phyloP scores from a whole-genome alignment of 2,888 invertebrate species.

The Archips crataeganus region DNA sequence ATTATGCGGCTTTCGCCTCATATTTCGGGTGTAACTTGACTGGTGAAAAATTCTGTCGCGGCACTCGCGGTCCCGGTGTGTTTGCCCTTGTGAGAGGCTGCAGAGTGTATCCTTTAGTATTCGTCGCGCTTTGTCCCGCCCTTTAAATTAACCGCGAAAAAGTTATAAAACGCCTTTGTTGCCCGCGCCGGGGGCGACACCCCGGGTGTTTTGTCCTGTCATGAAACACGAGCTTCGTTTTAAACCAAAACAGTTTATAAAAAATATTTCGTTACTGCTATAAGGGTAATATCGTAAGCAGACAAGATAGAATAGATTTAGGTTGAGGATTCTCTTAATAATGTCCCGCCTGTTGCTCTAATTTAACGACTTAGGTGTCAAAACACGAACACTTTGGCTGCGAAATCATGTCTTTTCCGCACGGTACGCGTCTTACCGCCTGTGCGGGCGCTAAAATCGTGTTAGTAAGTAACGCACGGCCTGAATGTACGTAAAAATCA shows the following conservation, averaged over 20 bases:
- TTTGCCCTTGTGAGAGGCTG: conserved; percentile 44
- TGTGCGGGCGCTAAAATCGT: too few species aligned
- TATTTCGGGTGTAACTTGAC: conserved; percentile 46
- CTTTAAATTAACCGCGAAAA: conserved; percentile 59
- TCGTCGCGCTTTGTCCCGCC: conserved; percentile 49
- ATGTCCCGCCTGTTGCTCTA: not conserved
- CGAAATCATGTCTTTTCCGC: too few species aligned
- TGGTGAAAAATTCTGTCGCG: conserved; percentile 49
- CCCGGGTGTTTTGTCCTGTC: conserved; percentile 25
- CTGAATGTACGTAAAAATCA: too few species aligned
- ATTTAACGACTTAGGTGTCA: not conserved
- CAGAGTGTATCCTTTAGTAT: conserved; percentile 44
- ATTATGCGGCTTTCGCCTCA: conserved; percentile 47
- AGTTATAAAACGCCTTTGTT: conserved; percentile 57
- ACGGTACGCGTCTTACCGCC: too few species aligned
- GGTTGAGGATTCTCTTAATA: not conserved
- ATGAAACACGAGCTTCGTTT: not conserved
- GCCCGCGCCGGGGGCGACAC: conserved; percentile 35
- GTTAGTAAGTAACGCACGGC: too few species aligned
- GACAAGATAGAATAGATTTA: not conserved
- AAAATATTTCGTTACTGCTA: not conserved
- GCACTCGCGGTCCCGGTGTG: conserved; percentile 45
- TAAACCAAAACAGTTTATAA: conserved; percentile 12
- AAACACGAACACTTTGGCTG: too few species aligned
- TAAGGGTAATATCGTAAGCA: not conserved